Conservation (phyloP, 1,140 invertebrate genomes). For the Bombus fervidus region DNA sequence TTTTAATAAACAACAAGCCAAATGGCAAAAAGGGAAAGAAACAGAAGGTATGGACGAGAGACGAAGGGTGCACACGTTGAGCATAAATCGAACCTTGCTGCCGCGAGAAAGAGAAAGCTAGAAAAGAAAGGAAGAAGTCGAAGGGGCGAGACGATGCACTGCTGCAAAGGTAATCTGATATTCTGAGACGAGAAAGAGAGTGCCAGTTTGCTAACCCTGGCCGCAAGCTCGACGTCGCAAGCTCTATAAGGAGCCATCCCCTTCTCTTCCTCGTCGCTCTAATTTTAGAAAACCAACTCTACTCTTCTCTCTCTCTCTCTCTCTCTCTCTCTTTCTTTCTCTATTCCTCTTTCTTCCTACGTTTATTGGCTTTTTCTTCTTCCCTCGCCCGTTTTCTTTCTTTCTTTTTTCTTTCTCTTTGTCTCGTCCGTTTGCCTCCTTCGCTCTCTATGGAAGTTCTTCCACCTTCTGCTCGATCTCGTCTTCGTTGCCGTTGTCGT, state of each 20-base stretch:
- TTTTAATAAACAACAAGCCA: conserved; percentile 8
- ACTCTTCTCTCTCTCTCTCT: conserved; percentile 27
- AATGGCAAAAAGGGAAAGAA: background rate
- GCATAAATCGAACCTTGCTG: conserved; percentile 52
- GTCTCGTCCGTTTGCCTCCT: background rate
- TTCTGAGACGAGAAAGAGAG: conserved; percentile 69
- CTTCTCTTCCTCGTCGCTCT: conserved; percentile 75
- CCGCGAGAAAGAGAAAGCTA: conserved; percentile 47
- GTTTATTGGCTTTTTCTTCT: background rate
- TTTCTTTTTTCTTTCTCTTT: background rate
- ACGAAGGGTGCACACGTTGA: background rate
- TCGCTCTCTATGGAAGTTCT: conserved; percentile 9
- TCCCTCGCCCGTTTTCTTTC: background rate
- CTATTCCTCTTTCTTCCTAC: conserved; percentile 28
- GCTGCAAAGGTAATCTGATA: conserved; percentile 78
- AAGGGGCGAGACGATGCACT: conserved; percentile 61
- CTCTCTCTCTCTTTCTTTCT: conserved; percentile 37
- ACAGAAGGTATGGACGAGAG: background rate
- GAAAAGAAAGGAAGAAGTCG: conserved; percentile 65
- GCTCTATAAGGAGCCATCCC: conserved; percentile 82
- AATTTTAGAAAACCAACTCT: conserved; percentile 77
- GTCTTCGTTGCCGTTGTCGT: conserved; percentile 42
- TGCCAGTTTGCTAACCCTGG: conserved; percentile 78
- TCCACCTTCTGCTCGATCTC: conserved; percentile 16
- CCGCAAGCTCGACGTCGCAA: conserved; percentile 75